Evolutionary conservation across 2,113 vertebrate genomes (phyloP).

Genomic region (Scytalopus superciliaris): DNA sequence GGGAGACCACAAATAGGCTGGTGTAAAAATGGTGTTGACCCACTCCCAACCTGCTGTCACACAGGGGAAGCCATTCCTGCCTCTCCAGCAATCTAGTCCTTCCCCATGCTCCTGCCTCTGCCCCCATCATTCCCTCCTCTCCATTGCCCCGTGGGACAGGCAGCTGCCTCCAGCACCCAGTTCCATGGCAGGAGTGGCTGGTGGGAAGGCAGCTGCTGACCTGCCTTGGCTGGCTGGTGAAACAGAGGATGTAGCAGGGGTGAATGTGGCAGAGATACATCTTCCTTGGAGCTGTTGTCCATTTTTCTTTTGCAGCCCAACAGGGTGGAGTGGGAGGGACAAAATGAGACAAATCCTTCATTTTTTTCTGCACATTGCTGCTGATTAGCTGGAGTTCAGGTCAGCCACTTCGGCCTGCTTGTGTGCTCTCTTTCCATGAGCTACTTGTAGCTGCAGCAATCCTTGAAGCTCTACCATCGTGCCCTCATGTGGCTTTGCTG

Average conservation of each 20-base stretch:
- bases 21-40: not conserved
- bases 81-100: not conserved
- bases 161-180: not conserved
- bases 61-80: not conserved
- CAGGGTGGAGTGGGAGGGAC: not conserved
- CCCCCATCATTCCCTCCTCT: not conserved
- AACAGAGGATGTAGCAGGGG: not conserved
- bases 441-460: not conserved
- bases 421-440: not conserved
- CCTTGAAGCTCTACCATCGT: not conserved
- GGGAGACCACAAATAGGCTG: not conserved
- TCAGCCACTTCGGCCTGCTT: not conserved
- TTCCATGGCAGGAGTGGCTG: not conserved
- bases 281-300: not conserved
- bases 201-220: not conserved
- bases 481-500: not conserved
- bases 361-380: not conserved
- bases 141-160: not conserved
- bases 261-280: not conserved
- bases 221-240: not conserved
- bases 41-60: not conserved
- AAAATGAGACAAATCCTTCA: not conserved
- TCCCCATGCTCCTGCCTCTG: not conserved
- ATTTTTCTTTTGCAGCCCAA: not conserved
- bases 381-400: not conserved